These are phyloP conservation scores for Aselliscus stoliczkanus DNA, from an alignment of 2,797 vertebrate genomes.

Conservation along the genomic window DNA sequence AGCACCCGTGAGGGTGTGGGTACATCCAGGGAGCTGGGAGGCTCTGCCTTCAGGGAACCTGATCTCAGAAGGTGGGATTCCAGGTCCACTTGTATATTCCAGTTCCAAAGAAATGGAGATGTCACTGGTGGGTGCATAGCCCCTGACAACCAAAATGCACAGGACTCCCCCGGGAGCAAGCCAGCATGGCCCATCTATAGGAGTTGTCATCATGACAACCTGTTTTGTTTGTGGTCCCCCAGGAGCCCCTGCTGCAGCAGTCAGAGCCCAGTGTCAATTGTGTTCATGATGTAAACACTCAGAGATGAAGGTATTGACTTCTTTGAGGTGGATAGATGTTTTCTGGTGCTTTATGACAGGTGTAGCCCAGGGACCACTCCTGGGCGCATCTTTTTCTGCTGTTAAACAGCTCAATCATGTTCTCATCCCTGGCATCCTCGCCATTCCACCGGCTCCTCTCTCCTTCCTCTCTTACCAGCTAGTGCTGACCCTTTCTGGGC, in stretches of 20 bases:
- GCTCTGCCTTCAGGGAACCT: background rate
- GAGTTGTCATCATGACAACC: background rate
- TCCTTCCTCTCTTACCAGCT: background rate
- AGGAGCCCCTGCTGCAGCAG: background rate
- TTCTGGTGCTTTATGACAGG: conserved; percentile 26
- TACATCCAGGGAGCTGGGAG: background rate
- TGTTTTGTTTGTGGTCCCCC: background rate
- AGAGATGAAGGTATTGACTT: background rate
- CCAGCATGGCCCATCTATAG: background rate
- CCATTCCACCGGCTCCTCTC: background rate
- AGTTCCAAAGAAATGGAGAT: background rate
- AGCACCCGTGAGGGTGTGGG: background rate
- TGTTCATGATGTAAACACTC: background rate
- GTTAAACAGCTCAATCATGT: background rate
- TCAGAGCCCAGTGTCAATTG: background rate
- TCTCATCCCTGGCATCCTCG: background rate
- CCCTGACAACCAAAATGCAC: background rate
- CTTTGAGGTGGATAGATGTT: background rate
- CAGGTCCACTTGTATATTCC: background rate
- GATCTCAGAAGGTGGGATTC: background rate
- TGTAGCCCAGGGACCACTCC: background rate
- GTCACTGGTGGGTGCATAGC: background rate
- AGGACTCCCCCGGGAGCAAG: background rate
- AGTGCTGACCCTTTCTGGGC: background rate
- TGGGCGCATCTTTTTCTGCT: background rate